Evolutionary conservation across 2,888 invertebrate species (phyloP), one percentile per base, ranked within the genome.

Genomic region (Macropis europaea): DNA sequence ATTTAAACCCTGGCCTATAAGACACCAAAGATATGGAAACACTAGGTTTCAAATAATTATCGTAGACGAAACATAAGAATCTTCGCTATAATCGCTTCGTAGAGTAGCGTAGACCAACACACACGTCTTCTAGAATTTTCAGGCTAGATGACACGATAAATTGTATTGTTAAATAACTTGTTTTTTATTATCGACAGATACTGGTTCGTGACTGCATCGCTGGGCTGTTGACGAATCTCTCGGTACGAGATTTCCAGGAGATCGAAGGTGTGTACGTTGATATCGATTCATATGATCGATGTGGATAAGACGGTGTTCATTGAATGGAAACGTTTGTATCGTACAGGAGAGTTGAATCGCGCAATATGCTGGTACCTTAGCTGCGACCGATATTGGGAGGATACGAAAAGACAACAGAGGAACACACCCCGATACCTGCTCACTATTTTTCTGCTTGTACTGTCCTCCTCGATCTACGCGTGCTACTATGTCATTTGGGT

Each of bases 401-500:
- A 96, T 90, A 92, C 92, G 2, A 93, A 93, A 72, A 94, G 95
- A 74, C 92, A 94, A 76, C 93, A 94, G 52, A 93, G 95, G 81
- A 94, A 94, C 76, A 96, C 96, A 87, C 96, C 96, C 26, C 96
- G 96, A 95, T 95, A 95, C 50, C 91, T 94, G 53, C 90, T 94
- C 54, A 93, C 96, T 81, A 94, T 96, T 73, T 93, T 96, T 47
- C 94, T 96, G 73, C 94, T 96, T 85, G 94, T 97, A 53, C 92
- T 97, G 43, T 95, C 96, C 42, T 92, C 96, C 54, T 96, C 96
- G 45, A 93, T 97, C 75, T 96, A 96, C 90, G 94, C 96, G 90
- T 97, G 97, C 90, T 97, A 97, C 90, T 97, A 97, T 91, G 94
- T 97, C 85, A 96, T 97, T 82, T 97, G 97, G 95, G 95, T 97